Evolutionary conservation across 2,113 vertebrate genomes (phyloP).

Genomic region (Paracanthobrama guichenoti): DNA sequence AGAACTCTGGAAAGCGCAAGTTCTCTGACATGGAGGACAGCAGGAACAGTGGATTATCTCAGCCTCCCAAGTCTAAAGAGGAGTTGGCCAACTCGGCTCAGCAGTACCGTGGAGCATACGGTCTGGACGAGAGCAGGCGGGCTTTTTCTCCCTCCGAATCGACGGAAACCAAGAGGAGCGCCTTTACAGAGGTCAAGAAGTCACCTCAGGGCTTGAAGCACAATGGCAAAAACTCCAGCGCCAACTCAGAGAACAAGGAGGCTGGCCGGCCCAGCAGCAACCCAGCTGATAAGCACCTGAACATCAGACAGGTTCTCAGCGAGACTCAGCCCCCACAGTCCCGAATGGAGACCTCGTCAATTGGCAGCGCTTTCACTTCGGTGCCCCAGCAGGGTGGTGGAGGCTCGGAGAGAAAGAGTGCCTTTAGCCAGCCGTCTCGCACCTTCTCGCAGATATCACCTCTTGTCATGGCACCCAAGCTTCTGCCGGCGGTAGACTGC

Average conservation of each 20-base stretch:
- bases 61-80: constrained; percentile 80
- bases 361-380: constrained; percentile 86
- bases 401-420: constrained; percentile 85
- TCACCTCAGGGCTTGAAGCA: constrained; percentile 75
- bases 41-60: constrained; percentile 55
- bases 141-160: constrained; percentile 80
- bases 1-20: constrained; percentile 81
- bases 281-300: constrained; percentile 73
- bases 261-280: constrained; percentile 64
- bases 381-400: constrained; percentile 78
- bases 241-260: constrained; percentile 79
- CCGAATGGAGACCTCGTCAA: constrained; percentile 63
- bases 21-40: constrained; percentile 74
- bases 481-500: constrained; percentile 78
- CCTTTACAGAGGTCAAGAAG: constrained; percentile 95
- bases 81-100: constrained; percentile 88
- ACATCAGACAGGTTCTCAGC: constrained; percentile 77
- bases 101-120: constrained; percentile 86
- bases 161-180: constrained; percentile 86
- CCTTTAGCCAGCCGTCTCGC: constrained; percentile 90
- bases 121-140: constrained; percentile 83
- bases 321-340: constrained; percentile 79
- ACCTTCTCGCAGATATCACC: constrained; percentile 82
- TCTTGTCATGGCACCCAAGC: constrained; percentile 87
- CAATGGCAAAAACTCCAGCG: constrained; percentile 63